Percentiles rank a stretch among this genome's conserved stretches.
phyloP scores from a whole-genome alignment of 2,113 vertebrate genomes.

The Mobula hypostoma region DNA sequence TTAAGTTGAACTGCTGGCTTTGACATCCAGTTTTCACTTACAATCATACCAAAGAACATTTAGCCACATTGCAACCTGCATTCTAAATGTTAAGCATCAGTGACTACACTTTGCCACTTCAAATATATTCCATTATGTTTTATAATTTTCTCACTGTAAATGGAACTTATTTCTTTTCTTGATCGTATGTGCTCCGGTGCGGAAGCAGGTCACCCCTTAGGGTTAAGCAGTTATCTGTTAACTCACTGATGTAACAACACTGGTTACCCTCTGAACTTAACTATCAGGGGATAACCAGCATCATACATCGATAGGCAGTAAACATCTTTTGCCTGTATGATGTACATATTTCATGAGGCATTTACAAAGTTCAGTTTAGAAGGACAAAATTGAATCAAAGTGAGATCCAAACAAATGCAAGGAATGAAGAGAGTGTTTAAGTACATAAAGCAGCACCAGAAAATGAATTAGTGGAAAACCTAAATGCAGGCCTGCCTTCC shows the following conservation, averaged over 20 bases:
- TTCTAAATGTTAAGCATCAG: not conserved
- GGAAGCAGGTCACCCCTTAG: not conserved
- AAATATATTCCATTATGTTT: not conserved
- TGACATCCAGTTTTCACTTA: not conserved
- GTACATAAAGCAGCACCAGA: not conserved
- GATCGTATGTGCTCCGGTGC: not conserved
- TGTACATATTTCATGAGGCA: not conserved
- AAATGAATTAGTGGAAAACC: not conserved
- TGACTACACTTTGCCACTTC: not conserved
- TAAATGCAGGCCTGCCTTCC: not conserved
- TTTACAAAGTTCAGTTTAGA: not conserved
- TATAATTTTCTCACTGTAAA: not conserved
- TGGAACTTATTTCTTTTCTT: not conserved
- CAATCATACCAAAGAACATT: not conserved
- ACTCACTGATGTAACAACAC: not conserved
- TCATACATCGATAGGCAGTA: not conserved
- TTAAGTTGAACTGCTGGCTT: not conserved
- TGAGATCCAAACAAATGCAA: not conserved
- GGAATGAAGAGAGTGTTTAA: not conserved
- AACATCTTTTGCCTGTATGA: no score
- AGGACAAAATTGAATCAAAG: not conserved
- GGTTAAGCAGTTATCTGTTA: not conserved
- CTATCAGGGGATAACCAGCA: not conserved
- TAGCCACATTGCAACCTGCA: not conserved
- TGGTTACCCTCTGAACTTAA: not conserved